A percentile compares a stretch with the other conserved stretches of the same genome.
These are phyloP conservation scores for Esox niger DNA, from an alignment of 2,113 vertebrate genomes.

Conservation along the genomic window DNA sequence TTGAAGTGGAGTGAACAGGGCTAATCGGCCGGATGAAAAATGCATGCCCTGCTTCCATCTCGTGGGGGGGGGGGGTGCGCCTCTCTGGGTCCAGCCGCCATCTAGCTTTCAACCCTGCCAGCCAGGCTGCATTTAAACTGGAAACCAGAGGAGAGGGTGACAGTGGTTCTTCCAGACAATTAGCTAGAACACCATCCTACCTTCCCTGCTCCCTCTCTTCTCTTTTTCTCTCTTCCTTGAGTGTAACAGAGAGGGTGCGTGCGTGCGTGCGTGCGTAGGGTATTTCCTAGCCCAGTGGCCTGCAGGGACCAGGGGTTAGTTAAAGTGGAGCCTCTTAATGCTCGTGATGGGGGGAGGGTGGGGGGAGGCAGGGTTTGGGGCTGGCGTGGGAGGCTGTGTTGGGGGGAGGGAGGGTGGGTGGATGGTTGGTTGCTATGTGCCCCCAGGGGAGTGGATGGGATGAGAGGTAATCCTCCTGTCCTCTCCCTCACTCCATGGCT, in stretches of 20 bases:
- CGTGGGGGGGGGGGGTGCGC: constrained; percentile 54
- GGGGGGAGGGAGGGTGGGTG: not conserved
- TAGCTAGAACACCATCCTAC: constrained; percentile 17
- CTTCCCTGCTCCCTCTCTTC: not conserved
- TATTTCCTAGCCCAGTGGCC: not conserved
- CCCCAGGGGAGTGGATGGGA: not conserved
- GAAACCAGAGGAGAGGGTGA: not conserved
- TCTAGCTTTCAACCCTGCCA: constrained; percentile 2
- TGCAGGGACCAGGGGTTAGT: constrained; percentile 12
- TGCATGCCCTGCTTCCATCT: constrained; percentile 53
- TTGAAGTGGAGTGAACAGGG: constrained; percentile 43
- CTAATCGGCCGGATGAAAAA: constrained; percentile 72
- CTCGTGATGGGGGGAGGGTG: not conserved
- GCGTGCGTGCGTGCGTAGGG: not conserved
- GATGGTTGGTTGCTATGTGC: not conserved
- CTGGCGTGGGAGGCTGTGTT: not conserved
- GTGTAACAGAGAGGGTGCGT: not conserved
- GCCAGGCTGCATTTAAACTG: not conserved
- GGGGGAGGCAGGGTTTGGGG: not conserved
- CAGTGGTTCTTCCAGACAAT: constrained; percentile 28
- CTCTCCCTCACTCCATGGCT: not conserved
- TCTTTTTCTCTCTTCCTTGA: not conserved
- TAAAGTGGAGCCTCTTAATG: constrained; percentile 12
- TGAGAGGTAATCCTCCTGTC: constrained; percentile 1
- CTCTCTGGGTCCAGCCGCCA: not conserved